Conservation (phyloP, 2,797 vertebrate genomes). For the Molothrus ater region DNA sequence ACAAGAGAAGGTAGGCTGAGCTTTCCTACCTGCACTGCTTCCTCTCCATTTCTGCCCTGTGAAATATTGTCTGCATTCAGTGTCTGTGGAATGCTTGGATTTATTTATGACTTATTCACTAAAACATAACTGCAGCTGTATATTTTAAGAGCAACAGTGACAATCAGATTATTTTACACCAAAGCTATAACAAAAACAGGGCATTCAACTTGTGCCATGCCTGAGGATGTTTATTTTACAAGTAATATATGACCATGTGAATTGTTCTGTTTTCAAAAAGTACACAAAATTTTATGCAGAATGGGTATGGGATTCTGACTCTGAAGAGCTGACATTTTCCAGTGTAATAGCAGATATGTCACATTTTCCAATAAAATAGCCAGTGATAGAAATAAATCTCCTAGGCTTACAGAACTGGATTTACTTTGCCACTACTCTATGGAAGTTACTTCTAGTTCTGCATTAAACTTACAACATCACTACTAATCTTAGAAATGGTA, state of each 20-base stretch:
- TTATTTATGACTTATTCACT: slow-evolving; percentile 14
- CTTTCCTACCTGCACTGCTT: neutral
- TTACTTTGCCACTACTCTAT: neutral
- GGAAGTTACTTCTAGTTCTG: neutral
- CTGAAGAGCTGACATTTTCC: neutral
- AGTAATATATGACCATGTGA: neutral
- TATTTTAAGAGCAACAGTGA: neutral
- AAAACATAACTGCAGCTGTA: neutral
- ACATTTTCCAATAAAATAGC: neutral
- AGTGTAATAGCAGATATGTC: neutral
- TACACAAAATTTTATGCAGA: neutral
- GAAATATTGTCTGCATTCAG: neutral
- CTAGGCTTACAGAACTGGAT: neutral
- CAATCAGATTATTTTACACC: neutral
- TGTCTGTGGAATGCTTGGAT: neutral
- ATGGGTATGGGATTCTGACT: neutral
- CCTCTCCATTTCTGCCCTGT: neutral
- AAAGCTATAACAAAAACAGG: neutral
- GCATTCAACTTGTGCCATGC: neutral
- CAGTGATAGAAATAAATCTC: slow-evolving; percentile 4
- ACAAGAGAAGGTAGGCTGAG: neutral
- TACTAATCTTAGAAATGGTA: neutral
- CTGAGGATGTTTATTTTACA: neutral
- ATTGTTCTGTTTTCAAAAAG: slow-evolving; percentile 15
- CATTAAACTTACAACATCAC: neutral